phyloP scores from a whole-genome alignment of 2,888 invertebrate genomes.

The Philopedon plagiatum region DNA sequence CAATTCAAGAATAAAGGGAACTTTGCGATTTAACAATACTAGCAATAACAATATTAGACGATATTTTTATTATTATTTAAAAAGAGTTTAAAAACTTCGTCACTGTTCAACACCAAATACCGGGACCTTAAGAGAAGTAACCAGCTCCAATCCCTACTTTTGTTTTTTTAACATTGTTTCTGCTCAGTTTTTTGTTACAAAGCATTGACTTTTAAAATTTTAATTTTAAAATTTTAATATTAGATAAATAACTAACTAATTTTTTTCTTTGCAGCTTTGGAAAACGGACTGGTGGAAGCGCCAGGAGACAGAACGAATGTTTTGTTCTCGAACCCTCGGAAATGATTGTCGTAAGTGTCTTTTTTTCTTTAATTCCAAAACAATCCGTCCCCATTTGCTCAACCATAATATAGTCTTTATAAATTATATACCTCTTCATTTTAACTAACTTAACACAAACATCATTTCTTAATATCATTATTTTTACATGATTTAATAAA shows the following conservation, averaged over 20 bases:
- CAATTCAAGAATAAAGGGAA: too few relatives aligned
- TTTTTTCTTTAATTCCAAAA: too few relatives aligned
- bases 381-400: too few relatives aligned
- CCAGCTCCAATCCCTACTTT: too few relatives aligned
- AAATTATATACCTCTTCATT: neutral
- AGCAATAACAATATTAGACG: too few relatives aligned
- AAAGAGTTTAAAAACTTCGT: too few relatives aligned
- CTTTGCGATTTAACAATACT: too few relatives aligned
- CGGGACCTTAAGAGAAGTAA: too few relatives aligned
- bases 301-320: slow-evolving; percentile 85
- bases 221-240: neutral
- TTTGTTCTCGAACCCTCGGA: slow-evolving; percentile 88
- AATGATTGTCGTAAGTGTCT: slow-evolving; percentile 86
- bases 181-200: neutral
- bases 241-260: neutral
- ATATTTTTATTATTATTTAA: too few relatives aligned
- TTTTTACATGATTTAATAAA: too few relatives aligned
- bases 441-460: neutral
- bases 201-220: neutral
- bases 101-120: too few relatives aligned
- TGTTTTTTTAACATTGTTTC: neutral
- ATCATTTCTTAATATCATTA: too few relatives aligned
- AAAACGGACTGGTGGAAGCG: slow-evolving; percentile 83
- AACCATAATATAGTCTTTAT: neutral
- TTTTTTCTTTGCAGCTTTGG: slow-evolving; percentile 79